Percentiles rank a stretch among this genome's conserved stretches.
These are phyloP conservation scores for Chloroclysta siterata DNA, from an alignment of 2,888 invertebrate species.

Conservation along the genomic window DNA sequence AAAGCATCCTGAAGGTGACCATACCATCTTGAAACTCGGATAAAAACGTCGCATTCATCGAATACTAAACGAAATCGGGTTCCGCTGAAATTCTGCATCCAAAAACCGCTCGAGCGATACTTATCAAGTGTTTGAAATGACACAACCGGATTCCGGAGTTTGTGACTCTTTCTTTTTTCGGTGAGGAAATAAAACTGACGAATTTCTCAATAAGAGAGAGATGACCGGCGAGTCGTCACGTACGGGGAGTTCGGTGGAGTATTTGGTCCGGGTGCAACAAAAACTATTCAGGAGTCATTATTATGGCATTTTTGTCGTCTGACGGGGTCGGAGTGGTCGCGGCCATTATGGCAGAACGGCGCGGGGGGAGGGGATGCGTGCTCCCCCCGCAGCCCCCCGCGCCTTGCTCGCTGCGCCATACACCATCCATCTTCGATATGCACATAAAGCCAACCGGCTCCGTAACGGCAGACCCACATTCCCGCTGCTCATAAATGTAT, in stretches of 20 bases:
- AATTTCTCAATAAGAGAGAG: constrained; percentile 85
- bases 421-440: constrained; percentile 84
- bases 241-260: constrained; percentile 71
- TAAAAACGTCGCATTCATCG: constrained; percentile 77
- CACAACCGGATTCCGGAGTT: constrained; percentile 81
- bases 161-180: constrained; percentile 72
- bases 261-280: constrained; percentile 83
- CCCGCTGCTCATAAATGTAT: constrained; percentile 82
- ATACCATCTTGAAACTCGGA: constrained; percentile 65
- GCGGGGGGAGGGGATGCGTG: constrained; percentile 56
- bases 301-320: constrained; percentile 86
- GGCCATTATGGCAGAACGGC: constrained; percentile 73
- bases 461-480: constrained; percentile 83
- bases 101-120: constrained; percentile 78
- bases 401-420: constrained; percentile 58
- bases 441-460: constrained; percentile 83
- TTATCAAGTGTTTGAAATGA: constrained; percentile 86
- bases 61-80: constrained; percentile 75
- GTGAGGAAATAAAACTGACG: constrained; percentile 80
- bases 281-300: constrained; percentile 83
- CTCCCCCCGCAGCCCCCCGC: constrained; percentile 45
- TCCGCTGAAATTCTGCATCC: constrained; percentile 75
- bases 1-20: constrained; percentile 81
- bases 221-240: constrained; percentile 81
- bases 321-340: constrained; percentile 80